Evolutionary conservation across 1,140 invertebrate species (phyloP).

Genomic region (Penaeus japonicus): DNA sequence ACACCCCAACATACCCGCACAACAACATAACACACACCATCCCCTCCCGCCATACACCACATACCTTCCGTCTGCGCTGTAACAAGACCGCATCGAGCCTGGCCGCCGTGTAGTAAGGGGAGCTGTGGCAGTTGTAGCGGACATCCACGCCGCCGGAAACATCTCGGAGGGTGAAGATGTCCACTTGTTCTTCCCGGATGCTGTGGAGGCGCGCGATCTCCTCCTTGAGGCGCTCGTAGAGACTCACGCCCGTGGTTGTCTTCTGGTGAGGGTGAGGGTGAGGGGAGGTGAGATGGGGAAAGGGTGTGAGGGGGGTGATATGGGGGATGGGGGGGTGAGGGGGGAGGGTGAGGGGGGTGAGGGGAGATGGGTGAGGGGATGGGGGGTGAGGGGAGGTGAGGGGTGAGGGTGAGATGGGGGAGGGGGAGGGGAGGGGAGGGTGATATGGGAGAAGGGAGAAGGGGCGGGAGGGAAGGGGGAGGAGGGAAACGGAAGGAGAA

Average conservation of each 20-base stretch:
- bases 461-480: no score
- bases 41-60: background rate
- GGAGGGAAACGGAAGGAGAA: no score
- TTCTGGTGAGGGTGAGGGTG: background rate
- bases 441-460: no score
- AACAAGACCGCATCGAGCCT: conserved; percentile 92
- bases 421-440: no score
- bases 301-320: background rate
- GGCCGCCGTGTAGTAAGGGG: conserved; percentile 93
- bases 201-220: conserved; percentile 39
- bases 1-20: no score
- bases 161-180: conserved; percentile 90
- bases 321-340: background rate
- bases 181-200: conserved; percentile 83
- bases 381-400: background rate
- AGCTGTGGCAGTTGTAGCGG: conserved; percentile 92
- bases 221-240: conserved; percentile 49
- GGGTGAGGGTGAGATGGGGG: background rate
- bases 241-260: conserved; percentile 13
- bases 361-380: background rate
- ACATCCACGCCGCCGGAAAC: conserved; percentile 78
- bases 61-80: conserved; percentile 77
- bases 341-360: background rate
- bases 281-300: no score
- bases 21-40: no score